Base-by-base conservation (phyloP, 2,113 vertebrate species). In the Pterocles burchelli region DNA sequence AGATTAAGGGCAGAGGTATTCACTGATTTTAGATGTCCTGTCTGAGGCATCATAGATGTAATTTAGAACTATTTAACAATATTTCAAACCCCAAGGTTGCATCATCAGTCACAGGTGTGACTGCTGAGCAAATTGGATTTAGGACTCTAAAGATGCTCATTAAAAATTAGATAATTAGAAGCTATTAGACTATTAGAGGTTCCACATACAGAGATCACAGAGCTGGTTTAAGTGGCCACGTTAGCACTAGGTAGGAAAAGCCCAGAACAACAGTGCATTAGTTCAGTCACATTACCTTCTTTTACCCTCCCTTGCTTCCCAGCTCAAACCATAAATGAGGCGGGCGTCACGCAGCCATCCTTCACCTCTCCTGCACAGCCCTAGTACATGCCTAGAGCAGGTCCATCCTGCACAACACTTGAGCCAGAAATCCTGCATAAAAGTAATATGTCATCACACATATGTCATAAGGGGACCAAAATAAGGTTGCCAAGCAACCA, bases 401-500 rank as follows among this genome's bases (percentile, higher is more conserved):
- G 59, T 63, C 78, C 31, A 52, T 17, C 92, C 74, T 28, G 74
- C 59, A 48, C 29, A 46, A 29, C 0, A 1, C 36, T 20, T 11
- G 46, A 79, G 67, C 31, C 88, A 93, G 78, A 63, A 89, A 96
- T 34, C 45, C 89, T 92, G 73, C 65, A 75, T 55, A 38, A 89
- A 95, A 63, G 11, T 68, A 84, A 33, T 75, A 73, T 24, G 51
- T 74, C 73, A 93, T 84, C 83, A 57, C 91, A 63, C 70, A 57
- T 9, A 21, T 57, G 72, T 55, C 75, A 49, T 45, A 67, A 74
- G 46, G 48, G 89, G 73, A 92, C 51, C 5, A 13, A 87, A 95
- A 81, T 74, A 89, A 75, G 61, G 95, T 95, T 97, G 94, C 93
- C 94, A 78, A 45, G 93, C 93, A 97, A 96, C 94, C 52, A 90